Evolutionary conservation across 2,888 invertebrate genomes (phyloP).

Genomic region (Leptinotarsa tumamoca): DNA sequence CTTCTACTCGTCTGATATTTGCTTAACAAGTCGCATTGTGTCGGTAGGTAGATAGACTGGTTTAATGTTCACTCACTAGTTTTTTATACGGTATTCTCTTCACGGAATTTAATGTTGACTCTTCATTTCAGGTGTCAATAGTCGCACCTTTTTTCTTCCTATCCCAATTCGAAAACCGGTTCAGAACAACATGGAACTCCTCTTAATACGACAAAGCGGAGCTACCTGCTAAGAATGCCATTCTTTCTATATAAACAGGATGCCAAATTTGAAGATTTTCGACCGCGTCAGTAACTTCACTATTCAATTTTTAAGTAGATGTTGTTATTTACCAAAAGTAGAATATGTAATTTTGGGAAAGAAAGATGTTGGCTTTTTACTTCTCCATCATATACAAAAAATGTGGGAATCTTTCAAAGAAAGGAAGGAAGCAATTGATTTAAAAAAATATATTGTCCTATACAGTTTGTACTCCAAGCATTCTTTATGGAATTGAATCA

Average conservation of each 20-base stretch:
- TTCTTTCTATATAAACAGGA: not conserved
- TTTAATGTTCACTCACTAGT: constrained; percentile 5
- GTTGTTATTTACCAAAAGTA: no score
- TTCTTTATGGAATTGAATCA: no score
- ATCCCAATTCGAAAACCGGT: constrained; percentile 1
- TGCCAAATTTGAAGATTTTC: not conserved
- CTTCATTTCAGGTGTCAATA: constrained; percentile 17
- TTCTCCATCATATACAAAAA: no score
- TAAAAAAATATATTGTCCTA: no score
- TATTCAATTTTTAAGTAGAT: not conserved
- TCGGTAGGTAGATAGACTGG: not conserved
- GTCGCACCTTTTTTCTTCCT: constrained; percentile 1
- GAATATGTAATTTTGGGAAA: no score
- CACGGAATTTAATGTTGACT: constrained; percentile 2
- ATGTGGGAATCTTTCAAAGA: no score
- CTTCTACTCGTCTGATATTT: constrained; percentile 12
- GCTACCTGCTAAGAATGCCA: not conserved
- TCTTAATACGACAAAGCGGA: not conserved
- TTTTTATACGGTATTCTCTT: constrained; percentile 7
- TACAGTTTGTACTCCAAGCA: no score
- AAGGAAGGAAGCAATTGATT: no score
- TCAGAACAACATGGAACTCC: not conserved
- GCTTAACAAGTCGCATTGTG: not conserved
- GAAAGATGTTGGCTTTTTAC: no score
- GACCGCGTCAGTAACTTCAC: not conserved